Evolutionary conservation across 2,888 invertebrate species (phyloP).

Genomic region (Lithophane leautieri): DNA sequence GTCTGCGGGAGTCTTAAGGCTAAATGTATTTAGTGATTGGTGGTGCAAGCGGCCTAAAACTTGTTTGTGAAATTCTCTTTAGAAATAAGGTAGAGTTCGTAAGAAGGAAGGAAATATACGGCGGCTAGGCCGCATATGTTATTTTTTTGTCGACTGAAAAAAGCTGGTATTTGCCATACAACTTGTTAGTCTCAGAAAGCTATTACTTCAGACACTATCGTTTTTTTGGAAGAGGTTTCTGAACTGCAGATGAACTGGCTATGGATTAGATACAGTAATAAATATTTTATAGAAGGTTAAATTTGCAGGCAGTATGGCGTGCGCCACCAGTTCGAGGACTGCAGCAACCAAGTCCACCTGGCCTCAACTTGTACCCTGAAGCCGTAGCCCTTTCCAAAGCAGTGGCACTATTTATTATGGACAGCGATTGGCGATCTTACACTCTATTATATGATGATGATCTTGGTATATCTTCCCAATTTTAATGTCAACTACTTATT

Average conservation of each 20-base stretch:
- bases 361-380: slow-evolving; percentile 94
- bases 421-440: slow-evolving; percentile 94
- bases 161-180: not conserved
- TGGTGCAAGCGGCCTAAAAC: not conserved
- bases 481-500: not conserved
- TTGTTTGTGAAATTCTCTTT: not conserved
- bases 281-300: not conserved
- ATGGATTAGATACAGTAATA: not conserved
- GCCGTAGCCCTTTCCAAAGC: slow-evolving; percentile 92
- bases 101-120: slow-evolving; percentile 2
- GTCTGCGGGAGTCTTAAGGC: no score
- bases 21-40: not conserved
- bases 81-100: not conserved
- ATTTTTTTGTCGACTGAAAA: slow-evolving; percentile 2
- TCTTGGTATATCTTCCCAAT: slow-evolving; percentile 88
- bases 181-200: not conserved
- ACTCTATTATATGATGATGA: slow-evolving; percentile 95
- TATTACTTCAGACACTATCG: not conserved
- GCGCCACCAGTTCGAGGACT: slow-evolving; percentile 80
- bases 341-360: slow-evolving; percentile 75
- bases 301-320: slow-evolving; percentile 82
- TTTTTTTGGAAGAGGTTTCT: not conserved
- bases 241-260: not conserved
- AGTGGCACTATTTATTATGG: slow-evolving; percentile 92
- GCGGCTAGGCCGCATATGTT: not conserved